Conservation (phyloP, 2,113 vertebrate species). For the Pelusios castaneus region DNA sequence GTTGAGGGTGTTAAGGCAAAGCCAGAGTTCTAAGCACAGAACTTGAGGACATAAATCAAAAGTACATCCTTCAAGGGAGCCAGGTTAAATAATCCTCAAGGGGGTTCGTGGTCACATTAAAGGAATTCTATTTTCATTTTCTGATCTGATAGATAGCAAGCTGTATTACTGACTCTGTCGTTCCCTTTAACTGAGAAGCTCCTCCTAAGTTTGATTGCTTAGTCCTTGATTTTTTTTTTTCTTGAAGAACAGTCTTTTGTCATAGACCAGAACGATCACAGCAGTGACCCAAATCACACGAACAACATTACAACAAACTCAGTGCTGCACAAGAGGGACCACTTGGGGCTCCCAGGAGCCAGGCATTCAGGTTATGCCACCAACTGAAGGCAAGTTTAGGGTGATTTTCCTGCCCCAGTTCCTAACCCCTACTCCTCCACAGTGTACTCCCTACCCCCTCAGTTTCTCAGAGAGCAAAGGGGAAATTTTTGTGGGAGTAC, state of each 20-base stretch:
- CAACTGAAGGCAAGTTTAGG: neutral
- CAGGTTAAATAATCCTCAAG: neutral
- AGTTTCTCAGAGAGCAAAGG: neutral
- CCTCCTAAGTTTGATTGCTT: neutral
- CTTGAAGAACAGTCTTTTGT: neutral
- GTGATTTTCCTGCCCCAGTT: neutral
- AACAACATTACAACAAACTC: neutral
- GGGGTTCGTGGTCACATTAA: conserved; percentile 12
- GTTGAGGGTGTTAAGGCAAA: neutral
- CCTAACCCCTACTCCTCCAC: neutral
- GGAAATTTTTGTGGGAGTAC: neutral
- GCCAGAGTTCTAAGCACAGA: neutral
- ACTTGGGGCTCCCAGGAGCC: neutral
- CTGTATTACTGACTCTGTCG: neutral
- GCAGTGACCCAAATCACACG: neutral
- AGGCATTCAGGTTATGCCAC: neutral
- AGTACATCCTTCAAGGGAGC: neutral
- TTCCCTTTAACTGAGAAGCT: neutral
- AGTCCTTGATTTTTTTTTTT: neutral
- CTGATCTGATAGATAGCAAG: neutral
- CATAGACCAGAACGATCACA: neutral
- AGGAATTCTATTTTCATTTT: conserved; percentile 5
- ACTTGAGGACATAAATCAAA: neutral
- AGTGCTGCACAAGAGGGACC: neutral
- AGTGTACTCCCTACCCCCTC: neutral